A percentile compares a stretch with the other conserved stretches of the same genome.
These are phyloP conservation scores for Cephus sareptanus DNA, from an alignment of 2,888 invertebrate genomes.

Conservation along the genomic window DNA sequence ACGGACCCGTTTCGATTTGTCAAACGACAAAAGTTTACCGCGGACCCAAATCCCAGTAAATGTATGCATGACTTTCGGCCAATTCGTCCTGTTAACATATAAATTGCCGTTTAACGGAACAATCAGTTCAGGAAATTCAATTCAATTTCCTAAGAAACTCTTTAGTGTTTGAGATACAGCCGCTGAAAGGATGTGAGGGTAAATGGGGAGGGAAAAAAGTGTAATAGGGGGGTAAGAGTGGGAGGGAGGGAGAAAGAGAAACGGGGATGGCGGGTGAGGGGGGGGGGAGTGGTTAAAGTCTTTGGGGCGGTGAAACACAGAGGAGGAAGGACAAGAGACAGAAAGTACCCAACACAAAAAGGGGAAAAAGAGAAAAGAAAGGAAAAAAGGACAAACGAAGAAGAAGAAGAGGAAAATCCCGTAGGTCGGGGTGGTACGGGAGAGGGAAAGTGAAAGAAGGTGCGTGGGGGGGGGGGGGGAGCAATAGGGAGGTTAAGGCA, in stretches of 20 bases:
- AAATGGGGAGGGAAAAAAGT: constrained; percentile 30
- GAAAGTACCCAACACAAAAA: background rate
- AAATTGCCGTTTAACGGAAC: constrained; percentile 60
- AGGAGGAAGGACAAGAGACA: background rate
- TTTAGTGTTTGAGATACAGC: constrained; percentile 59
- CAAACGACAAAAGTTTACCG: background rate
- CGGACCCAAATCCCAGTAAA: constrained; percentile 35
- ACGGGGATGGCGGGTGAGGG: constrained; percentile 15
- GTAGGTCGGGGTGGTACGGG: constrained; percentile 10
- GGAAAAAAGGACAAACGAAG: background rate
- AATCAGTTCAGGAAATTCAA: constrained; percentile 56
- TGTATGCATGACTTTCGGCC: constrained; percentile 59
- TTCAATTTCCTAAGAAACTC: constrained; percentile 61
- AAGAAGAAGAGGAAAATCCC: constrained; percentile 10
- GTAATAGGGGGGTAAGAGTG: constrained; percentile 28
- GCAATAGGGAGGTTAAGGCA: background rate
- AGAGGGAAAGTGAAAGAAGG: constrained; percentile 16
- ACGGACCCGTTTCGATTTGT: background rate
- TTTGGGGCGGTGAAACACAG: background rate
- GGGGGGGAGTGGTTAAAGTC: background rate
- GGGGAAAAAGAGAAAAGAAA: background rate
- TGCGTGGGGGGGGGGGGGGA: constrained; percentile 9
- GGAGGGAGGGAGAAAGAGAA: constrained; percentile 25
- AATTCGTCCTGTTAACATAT: constrained; percentile 61
- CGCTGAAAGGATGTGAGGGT: constrained; percentile 46